These are phyloP conservation scores for Anolis apletophallus DNA, from an alignment of 2,797 vertebrate genomes.

Conservation along the genomic window DNA sequence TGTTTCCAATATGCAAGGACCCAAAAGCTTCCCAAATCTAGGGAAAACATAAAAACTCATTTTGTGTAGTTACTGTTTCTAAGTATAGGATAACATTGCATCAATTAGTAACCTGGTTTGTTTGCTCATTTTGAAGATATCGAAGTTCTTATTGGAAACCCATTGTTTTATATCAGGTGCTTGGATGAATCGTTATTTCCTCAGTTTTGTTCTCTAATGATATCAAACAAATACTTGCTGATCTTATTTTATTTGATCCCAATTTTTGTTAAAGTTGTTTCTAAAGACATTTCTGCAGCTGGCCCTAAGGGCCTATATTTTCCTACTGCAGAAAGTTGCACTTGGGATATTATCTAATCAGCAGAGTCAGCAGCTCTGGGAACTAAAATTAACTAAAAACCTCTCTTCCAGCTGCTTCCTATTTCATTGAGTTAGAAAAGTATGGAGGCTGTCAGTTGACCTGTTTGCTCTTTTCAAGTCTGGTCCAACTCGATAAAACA, in stretches of 20 bases:
- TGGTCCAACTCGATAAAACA: slow-evolving; percentile 16
- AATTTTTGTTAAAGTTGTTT: neutral
- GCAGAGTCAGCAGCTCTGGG: slow-evolving; percentile 9
- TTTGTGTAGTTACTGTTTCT: neutral
- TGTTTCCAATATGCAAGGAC: neutral
- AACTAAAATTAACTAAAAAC: slow-evolving; percentile 27
- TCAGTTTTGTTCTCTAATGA: slow-evolving; percentile 27
- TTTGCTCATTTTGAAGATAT: neutral
- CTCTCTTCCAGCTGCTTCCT: slow-evolving; percentile 29
- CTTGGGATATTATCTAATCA: slow-evolving; percentile 16
- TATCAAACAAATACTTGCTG: slow-evolving; percentile 6
- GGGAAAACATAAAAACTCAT: neutral
- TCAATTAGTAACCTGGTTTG: slow-evolving; percentile 5
- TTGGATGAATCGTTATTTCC: slow-evolving; percentile 35
- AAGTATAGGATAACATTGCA: neutral
- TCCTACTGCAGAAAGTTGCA: neutral
- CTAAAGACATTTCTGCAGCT: slow-evolving; percentile 7
- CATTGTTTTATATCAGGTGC: slow-evolving; percentile 1
- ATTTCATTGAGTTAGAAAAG: slow-evolving; percentile 1
- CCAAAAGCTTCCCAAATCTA: neutral
- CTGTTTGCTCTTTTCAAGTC: neutral
- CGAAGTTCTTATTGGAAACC: slow-evolving; percentile 9
- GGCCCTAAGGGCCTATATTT: neutral
- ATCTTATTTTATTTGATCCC: slow-evolving; percentile 31
- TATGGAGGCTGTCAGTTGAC: neutral